Evolutionary conservation across 2,888 invertebrate species (phyloP), one percentile per base, ranked within the genome.

Genomic region (Deroplatys truncata): DNA sequence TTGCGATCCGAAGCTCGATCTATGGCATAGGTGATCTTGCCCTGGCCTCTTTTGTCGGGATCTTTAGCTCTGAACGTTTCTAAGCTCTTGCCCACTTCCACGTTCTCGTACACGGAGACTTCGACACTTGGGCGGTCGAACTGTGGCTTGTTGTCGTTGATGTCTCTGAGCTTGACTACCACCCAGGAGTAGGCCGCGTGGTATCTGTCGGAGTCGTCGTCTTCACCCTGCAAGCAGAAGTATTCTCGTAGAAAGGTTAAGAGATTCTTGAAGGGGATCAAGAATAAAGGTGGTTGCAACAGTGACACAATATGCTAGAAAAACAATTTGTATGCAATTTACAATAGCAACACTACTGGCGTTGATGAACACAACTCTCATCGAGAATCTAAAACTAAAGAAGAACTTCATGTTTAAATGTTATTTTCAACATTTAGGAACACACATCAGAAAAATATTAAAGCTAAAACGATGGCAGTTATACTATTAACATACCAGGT

Each of bases 111-210:
- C 31, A 94, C 93, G 90, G 92, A 92, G 72, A 92, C 93, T 91
- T 93, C 94, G 84, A 94, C 94, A 91, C 94, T 93, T 15, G 94
- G 93, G 31, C 93, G 93, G 90, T 94, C 94, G 91, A 93, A 94
- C 85, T 93, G 92, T 0, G 95, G 95, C 90, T 93, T 93, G 92
- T 95, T 95, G 92, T 95, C 95, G 92, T 95, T 95, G 82, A 91
- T 91, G 91, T 95, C 95, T 29, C 93, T 92, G 85, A 95, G 92
- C 82, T 93, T 92, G 88, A 94, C 93, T 90, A 92, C 93, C 87
- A 94, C 94, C 92, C 93, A 93, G 28, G 94, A 94, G 91, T 93
- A 93, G 28, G 94, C 94, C 88, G 94, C 93, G 92, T 94, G 94
- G 90, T 94, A 93, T 84, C 94, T 94, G 92, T 95, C 95, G 88